These are phyloP conservation scores for Ceratosolen solmsi DNA, from an alignment of 1,140 invertebrate genomes.

Conservation along the genomic window DNA sequence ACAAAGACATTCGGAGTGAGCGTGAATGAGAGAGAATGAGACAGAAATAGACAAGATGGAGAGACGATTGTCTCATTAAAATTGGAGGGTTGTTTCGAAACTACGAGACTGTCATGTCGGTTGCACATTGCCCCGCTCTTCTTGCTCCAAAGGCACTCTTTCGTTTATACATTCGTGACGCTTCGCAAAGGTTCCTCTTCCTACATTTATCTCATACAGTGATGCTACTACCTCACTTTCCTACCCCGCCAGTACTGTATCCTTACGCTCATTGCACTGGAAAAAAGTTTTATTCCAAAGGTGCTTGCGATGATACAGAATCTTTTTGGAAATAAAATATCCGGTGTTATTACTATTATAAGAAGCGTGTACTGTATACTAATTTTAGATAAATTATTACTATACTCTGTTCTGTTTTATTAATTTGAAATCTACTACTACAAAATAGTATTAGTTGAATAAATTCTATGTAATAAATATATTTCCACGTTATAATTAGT, in stretches of 20 bases:
- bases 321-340: no score
- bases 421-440: no score
- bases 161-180: conserved; percentile 55
- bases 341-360: no score
- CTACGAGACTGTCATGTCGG: conserved; percentile 69
- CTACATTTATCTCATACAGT: conserved; percentile 15
- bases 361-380: no score
- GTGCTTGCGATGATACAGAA: no score
- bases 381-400: no score
- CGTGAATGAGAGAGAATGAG: not conserved
- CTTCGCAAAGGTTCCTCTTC: conserved; percentile 49
- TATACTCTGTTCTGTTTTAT: no score
- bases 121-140: conserved; percentile 59
- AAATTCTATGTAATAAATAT: no score
- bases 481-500: no score
- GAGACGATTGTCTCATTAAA: conserved; percentile 68
- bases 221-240: conserved; percentile 20
- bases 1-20: conserved; percentile 64
- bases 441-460: no score
- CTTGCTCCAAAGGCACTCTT: conserved; percentile 51
- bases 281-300: no score
- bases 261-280: conserved; percentile 36
- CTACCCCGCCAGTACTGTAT: conserved; percentile 43
- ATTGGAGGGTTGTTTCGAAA: conserved; percentile 73
- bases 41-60: conserved; percentile 62